Base-by-base conservation (phyloP, 2,797 vertebrate genomes). In the Phrynocephalus forsythii region DNA sequence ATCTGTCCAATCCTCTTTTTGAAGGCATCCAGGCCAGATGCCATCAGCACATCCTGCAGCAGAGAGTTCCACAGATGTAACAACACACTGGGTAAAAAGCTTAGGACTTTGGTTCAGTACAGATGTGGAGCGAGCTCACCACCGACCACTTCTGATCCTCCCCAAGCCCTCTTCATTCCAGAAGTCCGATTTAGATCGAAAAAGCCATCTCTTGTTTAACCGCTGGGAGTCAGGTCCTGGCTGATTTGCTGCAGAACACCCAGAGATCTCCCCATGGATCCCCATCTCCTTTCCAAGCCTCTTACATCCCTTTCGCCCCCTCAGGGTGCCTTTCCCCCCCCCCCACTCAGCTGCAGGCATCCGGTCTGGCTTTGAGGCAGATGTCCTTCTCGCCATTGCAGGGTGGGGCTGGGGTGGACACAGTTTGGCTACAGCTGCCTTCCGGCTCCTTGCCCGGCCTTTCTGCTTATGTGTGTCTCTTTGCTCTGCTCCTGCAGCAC, bases 401-500 rank as follows among this genome's bases (percentile, higher is more conserved):
- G 5, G 28, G 38, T 44, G 67, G 26, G 11, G 50, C 28, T 63
- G 5, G 60, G 60, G 60, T 13, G 38, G 16, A 38, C 44, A 69
- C 28, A 6, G n/a, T 33, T 13, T 67, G 7, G 10, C 18, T 66
- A 22, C 7, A 50, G n/a, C 44, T 5, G 1, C 44, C 38, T 50
- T 52, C 52, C 33, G 2, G 22, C 28, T 22, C 66, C 52, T 79
- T 30, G 72, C 81, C 48, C 33, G 6, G 48, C 8, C 3, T 16
- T 76, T 44, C 52, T 18, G 68, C 22, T 50, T 30, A 83, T 50
- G 26, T 50, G 26, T 33, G 30, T 48, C 13, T 72, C 56, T 79
- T 66, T 86, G 6, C 20, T 10, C 6, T 52, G 69, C 26, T 93
- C 77, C 75, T 89, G 88, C 96, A 99, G 99, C 91, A 98, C 97